Percentiles rank a stretch among this genome's conserved stretches.
phyloP scores from a whole-genome alignment of 2,113 vertebrate genomes.

The Centropristis striata region DNA sequence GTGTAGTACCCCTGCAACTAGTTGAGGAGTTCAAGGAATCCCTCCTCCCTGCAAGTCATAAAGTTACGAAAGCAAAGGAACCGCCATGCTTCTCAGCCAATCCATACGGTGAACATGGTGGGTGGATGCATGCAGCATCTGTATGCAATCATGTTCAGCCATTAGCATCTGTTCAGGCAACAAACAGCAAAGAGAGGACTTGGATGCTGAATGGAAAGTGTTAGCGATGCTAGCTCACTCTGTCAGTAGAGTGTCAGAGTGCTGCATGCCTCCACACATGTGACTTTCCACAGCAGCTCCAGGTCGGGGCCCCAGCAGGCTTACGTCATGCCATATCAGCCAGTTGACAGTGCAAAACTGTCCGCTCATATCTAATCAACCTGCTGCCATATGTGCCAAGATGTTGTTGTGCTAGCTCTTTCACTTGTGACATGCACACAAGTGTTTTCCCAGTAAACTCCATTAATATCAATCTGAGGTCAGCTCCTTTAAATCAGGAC shows the following conservation, averaged over 20 bases:
- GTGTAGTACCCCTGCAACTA: neutral
- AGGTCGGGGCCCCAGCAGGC: neutral
- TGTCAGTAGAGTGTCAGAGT: conserved; percentile 4
- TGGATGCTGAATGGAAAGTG: conserved; percentile 21
- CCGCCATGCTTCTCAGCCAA: conserved; percentile 62
- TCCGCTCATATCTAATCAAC: neutral
- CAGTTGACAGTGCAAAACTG: conserved; percentile 23
- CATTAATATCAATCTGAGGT: no score
- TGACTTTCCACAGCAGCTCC: conserved; percentile 58
- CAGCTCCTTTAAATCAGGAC: no score
- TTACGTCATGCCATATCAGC: conserved; percentile 9
- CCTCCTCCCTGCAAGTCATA: conserved; percentile 23
- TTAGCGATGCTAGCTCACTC: conserved; percentile 8
- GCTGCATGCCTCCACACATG: conserved; percentile 24
- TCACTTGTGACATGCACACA: neutral
- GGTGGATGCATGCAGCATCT: conserved; percentile 62
- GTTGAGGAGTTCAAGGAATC: conserved; percentile 24
- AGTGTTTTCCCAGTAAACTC: neutral
- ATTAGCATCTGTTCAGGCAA: conserved; percentile 13
- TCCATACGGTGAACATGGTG: conserved; percentile 56
- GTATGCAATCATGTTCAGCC: conserved; percentile 62
- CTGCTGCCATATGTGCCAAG: conserved; percentile 7
- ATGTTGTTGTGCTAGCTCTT: neutral
- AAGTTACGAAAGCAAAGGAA: conserved; percentile 47
- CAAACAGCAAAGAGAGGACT: neutral